Base-by-base conservation (phyloP, 2,797 vertebrate species). In the Triplophysa bombifrons region DNA sequence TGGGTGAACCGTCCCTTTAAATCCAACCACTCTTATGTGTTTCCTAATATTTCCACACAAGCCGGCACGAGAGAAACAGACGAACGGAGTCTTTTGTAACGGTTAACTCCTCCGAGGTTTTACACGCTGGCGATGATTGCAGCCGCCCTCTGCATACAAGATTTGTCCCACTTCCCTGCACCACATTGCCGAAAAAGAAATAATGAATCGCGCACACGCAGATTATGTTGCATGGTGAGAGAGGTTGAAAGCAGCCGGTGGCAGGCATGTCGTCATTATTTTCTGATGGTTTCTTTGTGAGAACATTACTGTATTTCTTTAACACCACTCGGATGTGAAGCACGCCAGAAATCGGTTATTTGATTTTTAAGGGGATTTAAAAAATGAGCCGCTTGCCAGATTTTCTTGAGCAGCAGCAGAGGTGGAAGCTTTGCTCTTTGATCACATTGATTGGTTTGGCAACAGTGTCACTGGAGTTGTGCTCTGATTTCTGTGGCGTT, bases 211-310 rank as follows among this genome's bases (percentile, higher is more conserved):
- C 22, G 61, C 44, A 17, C 55, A 75, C n/a, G 1, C 46, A 51
- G 76, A 73, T 82, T 76, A 58, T 72, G 75, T 61, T 17, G 61
- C 16, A 30, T 72, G 66, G 22, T 38, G 74, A 63, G 64, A 64
- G 63, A 76, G 61, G 76, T 75, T 79, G 53, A 63, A 83, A 74
- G 67, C 41, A 34, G 65, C 61, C 19, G 1, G 30, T 30, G 38
- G 55, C 63, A 22, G 22, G 71, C 44, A 50, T 41, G 56, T 61
- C 20, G n/a, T 51, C 63, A 68, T 76, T 50, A 71, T 77, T 78
- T 79, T 63, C 46, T 20, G 44, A 63, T 34, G 20, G 17, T 38
- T 61, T 55, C 34, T 46, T 25, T 27, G 11, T 17, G 1, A 46
- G 34, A 7, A 50, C 53, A 19, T 17, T 13, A 70, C 4, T 38